Evolutionary conservation across 2,888 invertebrate genomes (phyloP).

Genomic region (Andrena hattorfiana): DNA sequence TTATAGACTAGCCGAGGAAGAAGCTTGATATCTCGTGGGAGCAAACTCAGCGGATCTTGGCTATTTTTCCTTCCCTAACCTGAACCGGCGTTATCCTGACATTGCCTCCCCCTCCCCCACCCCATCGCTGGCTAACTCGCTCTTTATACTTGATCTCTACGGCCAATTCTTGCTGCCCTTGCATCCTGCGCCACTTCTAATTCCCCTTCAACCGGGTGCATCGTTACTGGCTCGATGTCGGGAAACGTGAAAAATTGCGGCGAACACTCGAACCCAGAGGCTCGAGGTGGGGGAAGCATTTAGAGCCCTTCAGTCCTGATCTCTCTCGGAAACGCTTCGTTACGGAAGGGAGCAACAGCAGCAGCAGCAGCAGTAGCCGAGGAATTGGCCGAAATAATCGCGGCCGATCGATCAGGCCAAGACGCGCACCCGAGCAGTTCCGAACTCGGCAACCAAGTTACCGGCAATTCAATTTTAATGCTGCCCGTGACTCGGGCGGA

Average conservation of each 20-base stretch:
- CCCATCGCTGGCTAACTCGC: conserved; percentile 22
- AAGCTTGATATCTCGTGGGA: conserved; percentile 68
- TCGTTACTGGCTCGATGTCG: conserved; percentile 43
- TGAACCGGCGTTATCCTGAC: conserved; percentile 52
- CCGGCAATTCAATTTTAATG: conserved; percentile 33
- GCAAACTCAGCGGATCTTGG: conserved; percentile 70
- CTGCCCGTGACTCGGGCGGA: conserved; percentile 29
- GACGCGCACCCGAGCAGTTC: background rate
- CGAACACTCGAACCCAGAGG: background rate
- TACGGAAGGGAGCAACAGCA: background rate
- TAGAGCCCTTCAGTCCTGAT: conserved; percentile 5
- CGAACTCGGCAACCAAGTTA: conserved; percentile 8
- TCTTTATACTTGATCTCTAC: conserved; percentile 16
- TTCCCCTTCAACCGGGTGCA: conserved; percentile 44
- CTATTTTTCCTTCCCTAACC: conserved; percentile 67
- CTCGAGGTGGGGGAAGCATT: background rate
- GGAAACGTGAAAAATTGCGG: conserved; percentile 36
- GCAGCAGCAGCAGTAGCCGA: background rate
- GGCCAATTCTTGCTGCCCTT: conserved; percentile 56
- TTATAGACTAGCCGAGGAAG: conserved; percentile 52
- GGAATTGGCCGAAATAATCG: conserved; percentile 28
- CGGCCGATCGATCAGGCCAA: conserved; percentile 11
- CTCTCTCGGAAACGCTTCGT: conserved; percentile 25
- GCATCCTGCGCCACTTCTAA: conserved; percentile 58
- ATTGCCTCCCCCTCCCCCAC: background rate